Evolutionary conservation across 2,888 invertebrate species (phyloP), one percentile per base, ranked within the genome.

Genomic region (Eupithecia dodoneata): DNA sequence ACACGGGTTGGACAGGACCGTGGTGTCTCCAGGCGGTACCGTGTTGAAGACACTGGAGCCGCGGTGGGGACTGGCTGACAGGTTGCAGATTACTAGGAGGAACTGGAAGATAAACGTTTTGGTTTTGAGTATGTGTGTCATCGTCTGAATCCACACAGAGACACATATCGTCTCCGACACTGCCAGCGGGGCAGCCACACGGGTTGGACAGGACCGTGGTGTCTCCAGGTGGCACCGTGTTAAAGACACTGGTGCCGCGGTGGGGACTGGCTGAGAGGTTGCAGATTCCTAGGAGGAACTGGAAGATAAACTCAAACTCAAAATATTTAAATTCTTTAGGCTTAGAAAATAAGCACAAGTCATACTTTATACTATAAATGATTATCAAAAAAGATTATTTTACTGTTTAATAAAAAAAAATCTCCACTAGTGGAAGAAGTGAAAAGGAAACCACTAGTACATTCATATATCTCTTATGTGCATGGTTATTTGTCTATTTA

Each of bases 11-110:
- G 76, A 74, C 0, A 88, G 88, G 7, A 78, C 85, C 0, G 82
- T 84, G 0, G 80, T 79, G 0, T 83, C 77, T 0, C 81, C 80
- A 0, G 92, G 90, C 0, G 85, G 85, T 0, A 84, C 80, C 0
- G 84, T 87, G 4, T 84, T 85, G 74, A 90, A 93, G 0, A 90
- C 85, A 0, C 81, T 73, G 0, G 75, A 65, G 0, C 87, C 86
- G 0, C 75, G 72, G 0, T 76, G 80, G 0, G 89, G 87, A 0
- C 84, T 80, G 0, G 85, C 80, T 0, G 93, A 92, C 74, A 85
- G 91, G 84, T 94, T 94, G 87, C 94, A 94, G 15, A 93, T 83
- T 1, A 94, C 45, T 79, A 85, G 86, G 0, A 94, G 76, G 0
- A 83, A 80, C 93, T 94, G 83, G 0, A 83, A 86, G 2, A 12